phyloP scores from a whole-genome alignment of 2,888 invertebrate genomes.

The Listrodromus nycthemerus region DNA sequence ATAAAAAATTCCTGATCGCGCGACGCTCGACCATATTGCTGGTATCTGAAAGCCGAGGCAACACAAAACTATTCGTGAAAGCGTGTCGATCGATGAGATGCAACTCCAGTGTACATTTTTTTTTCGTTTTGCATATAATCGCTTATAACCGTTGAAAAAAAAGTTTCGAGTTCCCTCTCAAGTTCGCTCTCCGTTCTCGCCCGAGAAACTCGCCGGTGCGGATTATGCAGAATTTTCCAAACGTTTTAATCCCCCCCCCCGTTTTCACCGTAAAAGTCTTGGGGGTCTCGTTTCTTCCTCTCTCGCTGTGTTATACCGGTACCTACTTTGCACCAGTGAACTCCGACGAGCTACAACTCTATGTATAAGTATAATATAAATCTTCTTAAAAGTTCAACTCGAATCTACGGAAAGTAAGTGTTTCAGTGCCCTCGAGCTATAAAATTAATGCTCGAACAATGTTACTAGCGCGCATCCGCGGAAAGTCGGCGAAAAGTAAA shows the following conservation, averaged over 20 bases:
- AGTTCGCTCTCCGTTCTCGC: constrained; percentile 25
- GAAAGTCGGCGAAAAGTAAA: background rate
- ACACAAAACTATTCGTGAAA: constrained; percentile 1
- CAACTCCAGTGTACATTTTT: constrained; percentile 19
- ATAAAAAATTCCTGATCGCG: background rate
- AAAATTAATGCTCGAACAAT: constrained; percentile 8
- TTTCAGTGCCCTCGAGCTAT: background rate
- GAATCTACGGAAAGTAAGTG: background rate
- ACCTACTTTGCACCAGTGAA: constrained; percentile 3
- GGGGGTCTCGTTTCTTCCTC: constrained; percentile 4
- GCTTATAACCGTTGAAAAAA: constrained; percentile 32
- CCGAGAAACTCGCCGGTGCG: background rate
- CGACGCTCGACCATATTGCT: background rate
- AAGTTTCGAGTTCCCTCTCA: constrained; percentile 42
- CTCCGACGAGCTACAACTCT: constrained; percentile 13
- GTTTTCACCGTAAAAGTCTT: constrained; percentile 5
- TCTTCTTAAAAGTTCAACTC: constrained; percentile 28
- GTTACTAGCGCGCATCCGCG: background rate
- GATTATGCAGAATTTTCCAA: constrained; percentile 60
- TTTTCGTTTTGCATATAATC: constrained; percentile 5
- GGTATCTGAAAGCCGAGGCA: background rate
- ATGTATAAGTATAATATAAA: constrained; percentile 2
- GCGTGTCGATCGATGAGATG: constrained; percentile 21
- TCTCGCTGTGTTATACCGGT: constrained; percentile 3
- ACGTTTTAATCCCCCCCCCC: constrained; percentile 50